phyloP scores from a whole-genome alignment of 2,888 invertebrate species.

The Coelinius sp. region DNA sequence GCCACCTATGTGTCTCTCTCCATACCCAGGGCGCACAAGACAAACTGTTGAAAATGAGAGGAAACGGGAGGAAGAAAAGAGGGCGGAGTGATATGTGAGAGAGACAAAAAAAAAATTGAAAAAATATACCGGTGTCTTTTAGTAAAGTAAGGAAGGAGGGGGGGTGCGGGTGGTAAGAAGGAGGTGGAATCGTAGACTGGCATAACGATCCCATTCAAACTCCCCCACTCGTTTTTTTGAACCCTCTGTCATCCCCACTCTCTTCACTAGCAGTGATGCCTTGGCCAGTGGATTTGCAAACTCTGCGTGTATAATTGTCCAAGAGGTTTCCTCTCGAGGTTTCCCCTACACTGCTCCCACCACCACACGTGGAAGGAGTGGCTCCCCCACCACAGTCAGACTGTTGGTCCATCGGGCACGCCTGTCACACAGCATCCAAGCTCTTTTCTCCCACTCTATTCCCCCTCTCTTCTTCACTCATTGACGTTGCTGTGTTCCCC shows the following conservation, averaged over 20 bases:
- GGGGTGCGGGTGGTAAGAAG: conserved; percentile 52
- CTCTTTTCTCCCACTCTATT: conserved; percentile 60
- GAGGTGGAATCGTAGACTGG: conserved; percentile 51
- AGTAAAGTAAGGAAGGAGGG: not conserved
- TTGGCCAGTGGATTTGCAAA: conserved; percentile 57
- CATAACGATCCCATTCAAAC: conserved; percentile 69
- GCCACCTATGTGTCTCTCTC: conserved; percentile 9
- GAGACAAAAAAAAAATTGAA: conserved; percentile 11
- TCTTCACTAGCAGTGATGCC: conserved; percentile 40
- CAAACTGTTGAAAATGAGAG: conserved; percentile 41
- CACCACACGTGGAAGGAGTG: conserved; percentile 40
- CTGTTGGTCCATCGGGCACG: conserved; percentile 46
- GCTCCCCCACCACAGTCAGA: conserved; percentile 39
- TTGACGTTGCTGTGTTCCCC: conserved; percentile 35
- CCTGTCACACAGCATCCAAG: conserved; percentile 47
- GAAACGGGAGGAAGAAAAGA: conserved; percentile 40
- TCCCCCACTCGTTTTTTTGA: conserved; percentile 42
- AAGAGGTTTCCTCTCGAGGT: conserved; percentile 48
- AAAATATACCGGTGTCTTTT: conserved; percentile 2
- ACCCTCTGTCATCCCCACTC: conserved; percentile 41
- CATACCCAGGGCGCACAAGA: conserved; percentile 36
- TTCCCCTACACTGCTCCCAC: conserved; percentile 20
- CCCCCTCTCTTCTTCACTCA: conserved; percentile 42
- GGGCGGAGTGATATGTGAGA: conserved; percentile 23
- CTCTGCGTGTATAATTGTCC: conserved; percentile 66